Base-by-base conservation (phyloP, 1,140 invertebrate species). In the Pogonognathellus flavescens region DNA sequence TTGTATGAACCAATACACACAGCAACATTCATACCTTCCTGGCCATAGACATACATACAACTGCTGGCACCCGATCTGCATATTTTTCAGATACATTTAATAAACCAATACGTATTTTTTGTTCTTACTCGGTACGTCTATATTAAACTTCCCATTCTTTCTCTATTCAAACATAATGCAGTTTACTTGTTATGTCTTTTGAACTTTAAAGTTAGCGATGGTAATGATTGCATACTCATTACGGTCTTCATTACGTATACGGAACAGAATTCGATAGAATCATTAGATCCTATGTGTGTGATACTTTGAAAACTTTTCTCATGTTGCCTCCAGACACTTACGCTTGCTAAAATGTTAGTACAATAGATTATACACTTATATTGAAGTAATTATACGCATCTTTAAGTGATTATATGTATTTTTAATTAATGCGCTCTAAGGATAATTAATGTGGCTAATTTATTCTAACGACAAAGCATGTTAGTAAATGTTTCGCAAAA, bases 181-280 rank as follows among this genome's bases (percentile, higher is more conserved):
- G 25, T 66, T 66, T 66, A 66, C 25, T 66, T 66, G 20, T 20
- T 66, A 66, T n/a, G 14, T n/a, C 11, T 41, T 4, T 57, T 14
- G 11, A 50, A 31, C 14, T 76, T 49, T 31, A 49, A 14, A 14
- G 41, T 49, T 76, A 76, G 31, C 49, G 70, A 76, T 76, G 70
- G 31, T 76, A 76, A 76, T 76, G 70, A 76, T 76, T 76, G 49
- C 70, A 76, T 31, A 18, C 31, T 76, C 70, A 76, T 76, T 76
- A 76, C 41, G 70, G 49, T 76, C 41, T 76, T 76, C 70, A 76
- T 76, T 76, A 76, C 18, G 20, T 41, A 41, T 41, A 41, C 31
- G 31, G 31, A 76, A 50, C 16, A 50, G 18, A 76, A 76, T 76
- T 49, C 31, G 70, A 76, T 49, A 76, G 70, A 16, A n/a, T n/a